Percentiles rank a stretch among this genome's conserved stretches.
phyloP scores from a whole-genome alignment of 2,888 invertebrate species.

The Sepioteuthis lessoniana region DNA sequence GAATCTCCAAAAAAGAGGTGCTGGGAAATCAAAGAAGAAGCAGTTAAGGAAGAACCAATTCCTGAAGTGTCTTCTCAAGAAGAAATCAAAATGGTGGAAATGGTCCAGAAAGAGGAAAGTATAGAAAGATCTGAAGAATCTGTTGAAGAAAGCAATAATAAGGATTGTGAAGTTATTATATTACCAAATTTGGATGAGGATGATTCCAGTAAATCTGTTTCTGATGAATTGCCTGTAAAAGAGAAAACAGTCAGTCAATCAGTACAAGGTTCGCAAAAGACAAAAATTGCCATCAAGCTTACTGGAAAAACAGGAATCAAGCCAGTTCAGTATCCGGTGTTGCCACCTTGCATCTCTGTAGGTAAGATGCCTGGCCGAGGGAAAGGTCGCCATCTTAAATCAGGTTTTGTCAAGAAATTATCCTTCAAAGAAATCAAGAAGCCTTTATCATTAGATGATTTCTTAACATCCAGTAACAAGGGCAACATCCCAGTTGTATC shows the following conservation, averaged over 20 bases:
- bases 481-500: conserved; percentile 57
- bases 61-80: conserved; percentile 13
- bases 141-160: neutral
- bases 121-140: neutral
- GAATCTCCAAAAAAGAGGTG: conserved; percentile 39
- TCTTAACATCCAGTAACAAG: conserved; percentile 57
- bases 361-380: conserved; percentile 44
- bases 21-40: conserved; percentile 51
- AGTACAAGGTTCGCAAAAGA: neutral
- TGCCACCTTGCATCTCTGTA: conserved; percentile 52
- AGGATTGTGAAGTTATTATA: neutral
- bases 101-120: conserved; percentile 39
- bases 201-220: neutral
- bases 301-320: conserved; percentile 54
- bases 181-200: neutral
- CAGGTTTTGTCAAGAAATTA: neutral
- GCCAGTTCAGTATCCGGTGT: conserved; percentile 44
- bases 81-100: conserved; percentile 49
- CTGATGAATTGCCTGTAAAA: neutral
- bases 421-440: conserved; percentile 52
- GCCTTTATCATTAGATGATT: conserved; percentile 57
- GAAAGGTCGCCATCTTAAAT: neutral
- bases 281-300: conserved; percentile 53
- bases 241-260: conserved; percentile 1
- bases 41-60: conserved; percentile 49